Evolutionary conservation across 2,797 vertebrate species (phyloP), one percentile per base, ranked within the genome.

Genomic region (Acipenser ruthenus): DNA sequence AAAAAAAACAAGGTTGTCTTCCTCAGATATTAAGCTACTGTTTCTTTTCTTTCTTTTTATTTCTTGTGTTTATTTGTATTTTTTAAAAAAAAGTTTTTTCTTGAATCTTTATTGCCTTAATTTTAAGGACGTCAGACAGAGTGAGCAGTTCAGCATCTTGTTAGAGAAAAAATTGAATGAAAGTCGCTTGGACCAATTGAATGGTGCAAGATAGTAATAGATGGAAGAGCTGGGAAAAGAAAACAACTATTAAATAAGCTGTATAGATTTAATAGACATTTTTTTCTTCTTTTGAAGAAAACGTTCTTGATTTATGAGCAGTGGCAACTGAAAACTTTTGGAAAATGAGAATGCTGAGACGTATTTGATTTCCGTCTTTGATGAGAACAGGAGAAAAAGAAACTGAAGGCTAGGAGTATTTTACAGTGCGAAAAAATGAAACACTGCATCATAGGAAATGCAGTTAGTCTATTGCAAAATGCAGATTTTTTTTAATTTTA

Each of bases 51-150:
- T 77, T 85, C 84, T 87, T 92, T 86, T 89, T 87, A 82, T 80
- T 87, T 89, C 67, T 74, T 79, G 81, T 86, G 79, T 84, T 75
- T 81, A 81, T 84, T 86, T 86, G 89, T 86, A 88, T 88, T 92
- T 93, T 83, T 89, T 82, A 93, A 93, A 86, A 92, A 92, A 91
- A 90, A 91, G 92, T 92, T 94, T 94, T 93, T 93, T 94, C 90
- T 92, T 91, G 88, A 94, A 93, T 94, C 91, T 94, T 95, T 92
- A 94, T 94, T 95, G 95, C 94, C 94, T 98, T 97, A 95, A 96
- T 96, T 96, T 95, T 88, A 93, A 95, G 89, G 91, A 93, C 88
- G 88, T 88, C 89, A 89, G 88, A 93, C 86, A 82, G 90, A 91
- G 89, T 88, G 92, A 82, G 87, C 88, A 88, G 84, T 94, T 91